phyloP scores from a whole-genome alignment of 1,140 invertebrate genomes.

The Drosophila varians region DNA sequence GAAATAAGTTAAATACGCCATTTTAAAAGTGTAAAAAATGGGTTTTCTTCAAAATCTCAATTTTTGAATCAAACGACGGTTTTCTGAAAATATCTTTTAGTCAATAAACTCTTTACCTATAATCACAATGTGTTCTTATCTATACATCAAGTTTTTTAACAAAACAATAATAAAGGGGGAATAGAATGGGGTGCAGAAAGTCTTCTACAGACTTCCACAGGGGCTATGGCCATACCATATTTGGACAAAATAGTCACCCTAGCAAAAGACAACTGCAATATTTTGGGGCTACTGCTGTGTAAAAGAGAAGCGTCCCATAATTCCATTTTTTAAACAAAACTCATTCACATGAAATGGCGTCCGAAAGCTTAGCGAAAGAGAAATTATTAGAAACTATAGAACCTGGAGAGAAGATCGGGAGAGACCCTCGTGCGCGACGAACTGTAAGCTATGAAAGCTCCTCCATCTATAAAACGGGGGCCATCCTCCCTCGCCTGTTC shows the following conservation, averaged over 20 bases:
- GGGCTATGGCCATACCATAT: neutral
- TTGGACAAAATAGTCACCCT: neutral
- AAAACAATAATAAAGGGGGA: too few species aligned
- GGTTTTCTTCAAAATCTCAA: too few species aligned
- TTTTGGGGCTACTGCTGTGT: neutral
- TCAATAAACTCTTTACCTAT: too few species aligned
- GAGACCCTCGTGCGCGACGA: neutral
- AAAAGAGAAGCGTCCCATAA: neutral
- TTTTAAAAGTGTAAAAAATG: too few species aligned
- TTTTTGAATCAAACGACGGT: too few species aligned
- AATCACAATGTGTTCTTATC: too few species aligned
- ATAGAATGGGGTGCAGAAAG: too few species aligned
- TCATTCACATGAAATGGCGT: neutral
- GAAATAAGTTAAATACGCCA: too few species aligned
- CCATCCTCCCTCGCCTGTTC: slow-evolving; percentile 3
- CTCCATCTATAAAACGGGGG: slow-evolving; percentile 8
- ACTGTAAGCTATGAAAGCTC: slow-evolving; percentile 16
- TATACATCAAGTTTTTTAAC: too few species aligned
- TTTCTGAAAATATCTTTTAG: too few species aligned
- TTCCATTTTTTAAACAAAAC: slow-evolving; percentile 1
- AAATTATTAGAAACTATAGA: neutral
- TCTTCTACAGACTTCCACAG: too few species aligned
- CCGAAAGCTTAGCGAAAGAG: slow-evolving; percentile 4
- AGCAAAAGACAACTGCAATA: neutral
- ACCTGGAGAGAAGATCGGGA: slow-evolving; percentile 1